phyloP scores from a whole-genome alignment of 2,797 vertebrate genomes.

The Scomberomorus guttatus region DNA sequence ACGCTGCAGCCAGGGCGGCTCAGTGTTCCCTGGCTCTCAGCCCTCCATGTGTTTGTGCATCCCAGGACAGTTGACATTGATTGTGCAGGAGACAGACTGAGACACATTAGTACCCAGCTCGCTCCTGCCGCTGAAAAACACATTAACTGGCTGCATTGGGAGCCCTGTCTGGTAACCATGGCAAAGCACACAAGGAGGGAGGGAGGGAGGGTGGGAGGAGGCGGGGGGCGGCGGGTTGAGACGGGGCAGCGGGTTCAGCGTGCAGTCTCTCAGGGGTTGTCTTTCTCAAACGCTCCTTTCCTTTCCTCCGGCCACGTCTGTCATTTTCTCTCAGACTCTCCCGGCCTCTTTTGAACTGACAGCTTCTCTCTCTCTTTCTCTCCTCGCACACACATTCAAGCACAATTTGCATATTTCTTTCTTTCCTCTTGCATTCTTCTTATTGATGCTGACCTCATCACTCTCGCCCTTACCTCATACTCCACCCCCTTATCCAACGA shows the following conservation, averaged over 20 bases:
- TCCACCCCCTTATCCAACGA: constrained; percentile 48
- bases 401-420: constrained; percentile 69
- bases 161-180: constrained; percentile 87
- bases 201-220: constrained; percentile 27
- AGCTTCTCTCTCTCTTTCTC: constrained; percentile 23
- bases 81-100: constrained; percentile 83
- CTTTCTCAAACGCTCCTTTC: constrained; percentile 74
- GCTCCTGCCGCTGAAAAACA: constrained; percentile 83
- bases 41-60: constrained; percentile 75
- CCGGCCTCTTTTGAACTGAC: constrained; percentile 61
- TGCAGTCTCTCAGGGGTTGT: constrained; percentile 76
- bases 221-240: constrained; percentile 62
- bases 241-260: constrained; percentile 80
- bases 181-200: constrained; percentile 77
- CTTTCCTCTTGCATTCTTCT: constrained; percentile 44
- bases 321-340: constrained; percentile 62
- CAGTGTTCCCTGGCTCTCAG: constrained; percentile 65
- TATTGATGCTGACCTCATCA: constrained; percentile 64
- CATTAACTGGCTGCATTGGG: constrained; percentile 86
- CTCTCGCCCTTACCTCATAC: constrained; percentile 58
- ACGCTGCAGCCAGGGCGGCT: constrained; percentile 62
- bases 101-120: constrained; percentile 83
- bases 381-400: constrained; percentile 41
- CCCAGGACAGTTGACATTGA: constrained; percentile 84
- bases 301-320: constrained; percentile 77